Conservation (phyloP, 2,888 invertebrate species). For the Lordiphosa andalusiaca region DNA sequence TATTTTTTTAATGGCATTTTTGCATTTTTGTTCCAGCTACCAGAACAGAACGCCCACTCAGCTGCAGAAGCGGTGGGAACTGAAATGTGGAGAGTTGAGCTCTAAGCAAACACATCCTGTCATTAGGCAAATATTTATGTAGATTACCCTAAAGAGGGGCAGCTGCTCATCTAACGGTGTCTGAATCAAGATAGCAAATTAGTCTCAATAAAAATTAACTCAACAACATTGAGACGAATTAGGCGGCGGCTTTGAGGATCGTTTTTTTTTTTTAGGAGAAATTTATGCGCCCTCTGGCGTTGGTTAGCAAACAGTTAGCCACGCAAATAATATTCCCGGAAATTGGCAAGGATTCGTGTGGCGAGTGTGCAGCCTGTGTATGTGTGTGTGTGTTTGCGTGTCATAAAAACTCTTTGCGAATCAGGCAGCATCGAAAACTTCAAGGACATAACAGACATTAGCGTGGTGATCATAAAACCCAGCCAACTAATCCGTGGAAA, state of each 20-base stretch:
- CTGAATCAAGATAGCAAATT: conserved; percentile 42
- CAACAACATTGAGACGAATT: conserved; percentile 32
- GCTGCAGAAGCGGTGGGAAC: conserved; percentile 52
- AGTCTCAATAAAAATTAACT: conserved; percentile 51
- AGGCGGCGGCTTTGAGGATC: conserved; percentile 47
- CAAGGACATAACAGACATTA: conserved; percentile 68
- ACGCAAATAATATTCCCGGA: conserved; percentile 68
- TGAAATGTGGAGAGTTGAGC: conserved; percentile 5
- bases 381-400: conserved; percentile 50
- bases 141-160: conserved; percentile 45
- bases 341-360: conserved; percentile 68
- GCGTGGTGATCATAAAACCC: conserved; percentile 58
- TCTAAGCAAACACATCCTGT: conserved; percentile 56
- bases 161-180: conserved; percentile 56
- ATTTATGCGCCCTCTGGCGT: conserved; percentile 66
- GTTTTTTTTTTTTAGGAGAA: conserved; percentile 32
- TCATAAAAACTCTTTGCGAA: conserved; percentile 76
- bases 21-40: conserved; percentile 52
- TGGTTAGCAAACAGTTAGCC: conserved; percentile 35
- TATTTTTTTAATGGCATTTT: conserved; percentile 62
- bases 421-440: conserved; percentile 41
- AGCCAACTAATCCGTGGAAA: conserved; percentile 65
- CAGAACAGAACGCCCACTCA: conserved; percentile 66
- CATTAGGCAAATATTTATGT: conserved; percentile 71
- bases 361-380: conserved; percentile 21